Percentiles rank a stretch among this genome's conserved stretches.
phyloP scores from a whole-genome alignment of 2,888 invertebrate genomes.

The Phytoseiulus persimilis region DNA sequence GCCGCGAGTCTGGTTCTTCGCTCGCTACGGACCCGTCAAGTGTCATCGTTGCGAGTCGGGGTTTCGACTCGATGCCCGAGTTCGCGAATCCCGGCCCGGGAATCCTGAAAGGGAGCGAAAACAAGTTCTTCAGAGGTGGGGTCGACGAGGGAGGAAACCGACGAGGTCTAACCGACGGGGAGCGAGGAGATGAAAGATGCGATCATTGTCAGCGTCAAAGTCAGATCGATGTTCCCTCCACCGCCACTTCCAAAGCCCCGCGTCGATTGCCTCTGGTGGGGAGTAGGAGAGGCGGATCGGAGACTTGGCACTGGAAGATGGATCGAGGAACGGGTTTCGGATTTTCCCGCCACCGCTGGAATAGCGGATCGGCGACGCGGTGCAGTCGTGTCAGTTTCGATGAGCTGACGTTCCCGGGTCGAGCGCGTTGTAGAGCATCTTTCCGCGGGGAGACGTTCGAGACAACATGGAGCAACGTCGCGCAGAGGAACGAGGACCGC shows the following conservation, averaged over 20 bases:
- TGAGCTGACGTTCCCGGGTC: not conserved
- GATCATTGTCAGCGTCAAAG: not conserved
- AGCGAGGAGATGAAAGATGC: not conserved
- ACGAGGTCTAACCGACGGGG: not conserved
- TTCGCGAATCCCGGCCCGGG: too few species aligned
- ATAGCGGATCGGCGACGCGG: not conserved
- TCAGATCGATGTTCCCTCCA: not conserved
- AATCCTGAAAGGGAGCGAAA: not conserved
- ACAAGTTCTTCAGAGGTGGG: not conserved
- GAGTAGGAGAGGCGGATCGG: not conserved
- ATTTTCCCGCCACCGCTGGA: not conserved
- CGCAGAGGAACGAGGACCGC: too few species aligned
- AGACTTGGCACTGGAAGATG: not conserved
- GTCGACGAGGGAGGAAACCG: not conserved
- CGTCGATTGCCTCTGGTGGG: not conserved
- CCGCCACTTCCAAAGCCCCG: not conserved
- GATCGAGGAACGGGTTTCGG: not conserved
- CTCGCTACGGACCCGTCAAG: too few species aligned
- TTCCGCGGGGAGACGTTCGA: too few species aligned
- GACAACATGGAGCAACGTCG: too few species aligned
- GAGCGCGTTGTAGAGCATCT: too few species aligned
- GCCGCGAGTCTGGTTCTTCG: too few species aligned
- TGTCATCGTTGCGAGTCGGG: too few species aligned
- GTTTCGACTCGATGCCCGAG: too few species aligned
- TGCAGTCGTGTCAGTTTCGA: not conserved